Conservation (phyloP, 2,888 invertebrate species). For the Stenodera caucasica region DNA sequence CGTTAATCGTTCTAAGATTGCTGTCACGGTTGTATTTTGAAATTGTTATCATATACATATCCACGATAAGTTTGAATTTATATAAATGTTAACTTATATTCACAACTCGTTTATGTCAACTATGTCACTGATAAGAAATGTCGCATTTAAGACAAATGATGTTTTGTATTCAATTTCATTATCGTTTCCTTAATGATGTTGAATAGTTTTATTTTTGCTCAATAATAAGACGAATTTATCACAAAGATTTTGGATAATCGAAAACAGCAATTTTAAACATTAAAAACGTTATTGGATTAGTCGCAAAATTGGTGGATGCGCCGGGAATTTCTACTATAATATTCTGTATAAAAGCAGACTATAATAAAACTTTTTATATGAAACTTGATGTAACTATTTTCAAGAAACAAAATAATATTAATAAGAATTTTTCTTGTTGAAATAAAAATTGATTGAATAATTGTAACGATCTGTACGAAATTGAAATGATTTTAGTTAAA, state of each 20-base stretch:
- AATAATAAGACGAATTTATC: background rate
- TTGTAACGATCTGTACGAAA: background rate
- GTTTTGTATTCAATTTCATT: constrained; percentile 15
- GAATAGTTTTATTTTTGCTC: background rate
- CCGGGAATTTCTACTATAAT: background rate
- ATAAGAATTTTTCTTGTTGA: too few relatives aligned
- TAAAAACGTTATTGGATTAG: background rate
- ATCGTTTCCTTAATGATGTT: background rate
- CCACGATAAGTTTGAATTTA: constrained; percentile 26
- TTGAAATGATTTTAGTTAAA: constrained; percentile 2
- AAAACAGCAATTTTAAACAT: background rate
- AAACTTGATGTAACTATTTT: background rate
- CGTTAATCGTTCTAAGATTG: constrained; percentile 48
- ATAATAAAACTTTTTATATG: constrained; percentile 1
- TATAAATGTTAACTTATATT: constrained; percentile 16
- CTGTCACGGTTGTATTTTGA: constrained; percentile 42
- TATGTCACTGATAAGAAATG: constrained; percentile 16
- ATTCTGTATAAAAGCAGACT: background rate
- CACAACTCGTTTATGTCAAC: constrained; percentile 14
- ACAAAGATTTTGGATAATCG: background rate
- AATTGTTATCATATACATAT: constrained; percentile 39
- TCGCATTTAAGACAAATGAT: background rate
- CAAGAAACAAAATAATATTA: background rate
- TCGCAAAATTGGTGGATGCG: background rate
- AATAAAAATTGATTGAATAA: background rate